phyloP scores from a whole-genome alignment of 2,888 invertebrate genomes.

The Oscheius sp. region DNA sequence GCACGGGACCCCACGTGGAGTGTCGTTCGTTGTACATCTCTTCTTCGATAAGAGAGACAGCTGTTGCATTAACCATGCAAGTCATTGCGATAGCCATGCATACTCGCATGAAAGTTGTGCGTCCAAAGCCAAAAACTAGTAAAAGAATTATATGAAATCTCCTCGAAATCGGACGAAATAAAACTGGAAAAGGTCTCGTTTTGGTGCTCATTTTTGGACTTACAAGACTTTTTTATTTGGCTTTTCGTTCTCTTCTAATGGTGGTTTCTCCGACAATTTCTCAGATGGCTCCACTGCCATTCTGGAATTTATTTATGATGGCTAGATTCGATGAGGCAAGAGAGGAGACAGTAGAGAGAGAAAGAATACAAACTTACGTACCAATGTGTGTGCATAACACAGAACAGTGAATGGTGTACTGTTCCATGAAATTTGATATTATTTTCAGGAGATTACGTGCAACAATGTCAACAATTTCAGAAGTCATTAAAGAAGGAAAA shows the following conservation, averaged over 20 bases:
- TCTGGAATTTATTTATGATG: not conserved
- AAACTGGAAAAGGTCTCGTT: constrained; percentile 33
- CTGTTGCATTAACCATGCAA: constrained; percentile 55
- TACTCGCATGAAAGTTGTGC: constrained; percentile 50
- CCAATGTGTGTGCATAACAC: too few species aligned
- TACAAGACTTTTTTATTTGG: too few species aligned
- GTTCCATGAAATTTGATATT: too few species aligned
- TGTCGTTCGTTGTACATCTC: constrained; percentile 7
- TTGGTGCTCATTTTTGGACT: too few species aligned
- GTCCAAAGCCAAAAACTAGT: constrained; percentile 47
- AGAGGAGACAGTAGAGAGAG: too few species aligned
- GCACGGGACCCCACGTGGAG: not conserved
- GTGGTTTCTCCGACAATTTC: not conserved
- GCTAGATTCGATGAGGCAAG: too few species aligned
- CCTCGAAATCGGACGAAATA: constrained; percentile 51
- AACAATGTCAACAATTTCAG: too few species aligned
- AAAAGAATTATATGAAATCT: constrained; percentile 46
- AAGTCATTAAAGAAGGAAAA: too few species aligned
- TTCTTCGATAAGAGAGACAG: constrained; percentile 37
- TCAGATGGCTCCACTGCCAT: constrained; percentile 7
- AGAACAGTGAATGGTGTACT: too few species aligned
- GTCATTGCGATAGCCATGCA: constrained; percentile 54
- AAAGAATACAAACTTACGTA: too few species aligned
- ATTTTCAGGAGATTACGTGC: too few species aligned
- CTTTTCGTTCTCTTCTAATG: too few species aligned